A percentile compares a stretch with the other conserved stretches of the same genome.
Conservation (phyloP, 2,888 invertebrate genomes). For the Sphinx pinastri region DNA sequence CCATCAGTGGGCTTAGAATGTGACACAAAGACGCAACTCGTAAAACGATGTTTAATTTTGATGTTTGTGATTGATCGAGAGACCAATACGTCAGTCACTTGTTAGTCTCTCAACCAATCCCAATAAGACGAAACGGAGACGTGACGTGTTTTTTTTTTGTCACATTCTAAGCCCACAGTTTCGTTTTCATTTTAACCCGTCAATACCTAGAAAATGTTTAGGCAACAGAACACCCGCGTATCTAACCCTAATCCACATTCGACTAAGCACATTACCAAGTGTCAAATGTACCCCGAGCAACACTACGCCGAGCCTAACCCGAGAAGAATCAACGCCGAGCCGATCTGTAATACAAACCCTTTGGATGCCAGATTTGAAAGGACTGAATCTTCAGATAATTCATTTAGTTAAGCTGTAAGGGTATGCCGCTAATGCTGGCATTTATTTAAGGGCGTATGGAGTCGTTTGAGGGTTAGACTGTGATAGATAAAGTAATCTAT, state of each 20-base stretch:
- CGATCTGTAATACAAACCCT: slow-evolving; percentile 23
- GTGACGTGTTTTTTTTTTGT: no score
- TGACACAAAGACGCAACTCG: no score
- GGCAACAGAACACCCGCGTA: not conserved
- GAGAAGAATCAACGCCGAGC: slow-evolving; percentile 15
- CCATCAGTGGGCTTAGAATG: no score
- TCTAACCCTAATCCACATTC: slow-evolving; percentile 8
- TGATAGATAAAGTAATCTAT: not conserved
- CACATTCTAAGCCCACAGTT: no score
- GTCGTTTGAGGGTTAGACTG: not conserved
- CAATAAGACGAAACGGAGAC: no score
- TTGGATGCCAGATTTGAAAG: slow-evolving; percentile 20
- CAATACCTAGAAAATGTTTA: not conserved
- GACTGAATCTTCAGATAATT: not conserved
- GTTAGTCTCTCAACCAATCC: no score
- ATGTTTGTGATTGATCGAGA: no score
- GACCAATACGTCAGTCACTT: no score
- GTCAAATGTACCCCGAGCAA: slow-evolving; percentile 24
- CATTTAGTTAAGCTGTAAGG: slow-evolving; percentile 7
- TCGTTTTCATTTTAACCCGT: no score
- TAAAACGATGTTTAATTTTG: no score
- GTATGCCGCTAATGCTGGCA: not conserved
- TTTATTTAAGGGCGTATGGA: not conserved
- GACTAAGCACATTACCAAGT: slow-evolving; percentile 22
- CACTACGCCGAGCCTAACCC: slow-evolving; percentile 17